Evolutionary conservation across 1,140 invertebrate species (phyloP), one percentile per base, ranked within the genome.

Genomic region (Drosophila repleta): DNA sequence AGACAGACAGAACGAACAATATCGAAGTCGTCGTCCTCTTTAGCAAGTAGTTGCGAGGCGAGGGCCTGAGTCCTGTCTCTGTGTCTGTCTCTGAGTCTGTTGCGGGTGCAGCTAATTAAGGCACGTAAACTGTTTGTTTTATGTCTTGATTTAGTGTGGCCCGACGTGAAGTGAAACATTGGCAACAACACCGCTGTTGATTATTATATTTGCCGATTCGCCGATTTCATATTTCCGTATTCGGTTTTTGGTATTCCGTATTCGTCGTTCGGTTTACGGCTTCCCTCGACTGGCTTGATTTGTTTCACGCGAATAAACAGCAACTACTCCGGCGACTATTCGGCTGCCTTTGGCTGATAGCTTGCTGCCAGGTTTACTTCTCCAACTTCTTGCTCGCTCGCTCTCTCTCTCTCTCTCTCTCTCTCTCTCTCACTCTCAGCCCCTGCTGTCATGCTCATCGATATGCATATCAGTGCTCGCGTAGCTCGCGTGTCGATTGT

Each of bases 251-350:
- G n/a, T 29, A 35, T 18, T 41, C 41, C 10, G 32, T n/a, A 41
- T 41, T 41, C 39, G 4, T 15, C 8, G 11, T 35, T 35, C 32
- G 11, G 10, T 13, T 35, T 35, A 13, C 32, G 0, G 32, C 11
- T 35, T 39, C 20, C 29, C 20, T 51, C 43, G 65, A 60, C 57
- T 32, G 24, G 61, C 63, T 82, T 76, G 57, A 88, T 79, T 88
- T 88, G 83, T 77, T 88, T 79, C 83, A 88, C 79, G 69, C 83
- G 79, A 88, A 81, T 88, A 88, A 88, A 88, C 69, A 88, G 76
- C 79, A 79, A 88, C 53, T 49, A 5, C 15, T 29, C 43, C 45
- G 29, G 24, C 55, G 17, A 56, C 41, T 17, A 24, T 29, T 39
- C 17, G 18, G 21, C 51, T 49, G 48, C 46, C 46, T n/a, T 26